A percentile compares a stretch with the other conserved stretches of the same genome.
Evolutionary conservation across 2,797 vertebrate species (phyloP).

Genomic region (Hippoglossus hippoglossus): DNA sequence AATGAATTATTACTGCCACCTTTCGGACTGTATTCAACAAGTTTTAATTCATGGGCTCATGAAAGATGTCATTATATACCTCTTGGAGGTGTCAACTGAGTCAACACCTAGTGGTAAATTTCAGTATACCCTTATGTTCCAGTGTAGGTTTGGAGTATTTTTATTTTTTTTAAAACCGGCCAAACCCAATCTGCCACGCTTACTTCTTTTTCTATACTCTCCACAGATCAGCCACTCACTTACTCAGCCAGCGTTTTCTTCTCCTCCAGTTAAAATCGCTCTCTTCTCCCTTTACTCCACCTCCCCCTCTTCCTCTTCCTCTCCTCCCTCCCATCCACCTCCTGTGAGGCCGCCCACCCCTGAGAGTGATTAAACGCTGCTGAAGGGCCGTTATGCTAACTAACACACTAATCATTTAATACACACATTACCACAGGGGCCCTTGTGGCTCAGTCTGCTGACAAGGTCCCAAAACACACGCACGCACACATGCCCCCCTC

Average conservation of each 20-base stretch:
- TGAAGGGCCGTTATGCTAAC: constrained; percentile 85
- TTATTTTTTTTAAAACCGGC: background rate
- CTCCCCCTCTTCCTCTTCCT: constrained; percentile 9
- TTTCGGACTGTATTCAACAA: no score
- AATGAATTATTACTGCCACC: no score
- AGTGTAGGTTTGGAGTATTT: background rate
- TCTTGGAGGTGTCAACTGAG: background rate
- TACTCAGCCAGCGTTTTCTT: constrained; percentile 65
- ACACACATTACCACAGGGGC: constrained; percentile 86
- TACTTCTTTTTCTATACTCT: constrained; percentile 33
- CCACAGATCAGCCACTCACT: constrained; percentile 66
- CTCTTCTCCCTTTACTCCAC: constrained; percentile 42
- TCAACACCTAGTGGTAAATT: background rate
- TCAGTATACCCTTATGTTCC: background rate
- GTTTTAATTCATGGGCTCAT: background rate
- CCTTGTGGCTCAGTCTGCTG: constrained; percentile 82
- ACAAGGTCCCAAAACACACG: constrained; percentile 84
- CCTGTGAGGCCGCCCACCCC: constrained; percentile 82
- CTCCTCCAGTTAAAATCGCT: constrained; percentile 59
- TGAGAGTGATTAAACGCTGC: constrained; percentile 87
- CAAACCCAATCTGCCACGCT: constrained; percentile 17
- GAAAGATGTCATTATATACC: background rate
- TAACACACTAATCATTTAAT: constrained; percentile 88
- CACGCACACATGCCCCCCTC: constrained; percentile 64
- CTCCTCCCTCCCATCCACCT: constrained; percentile 59